phyloP scores from a whole-genome alignment of 2,797 vertebrate genomes.

The Sylvilagus floridanus region DNA sequence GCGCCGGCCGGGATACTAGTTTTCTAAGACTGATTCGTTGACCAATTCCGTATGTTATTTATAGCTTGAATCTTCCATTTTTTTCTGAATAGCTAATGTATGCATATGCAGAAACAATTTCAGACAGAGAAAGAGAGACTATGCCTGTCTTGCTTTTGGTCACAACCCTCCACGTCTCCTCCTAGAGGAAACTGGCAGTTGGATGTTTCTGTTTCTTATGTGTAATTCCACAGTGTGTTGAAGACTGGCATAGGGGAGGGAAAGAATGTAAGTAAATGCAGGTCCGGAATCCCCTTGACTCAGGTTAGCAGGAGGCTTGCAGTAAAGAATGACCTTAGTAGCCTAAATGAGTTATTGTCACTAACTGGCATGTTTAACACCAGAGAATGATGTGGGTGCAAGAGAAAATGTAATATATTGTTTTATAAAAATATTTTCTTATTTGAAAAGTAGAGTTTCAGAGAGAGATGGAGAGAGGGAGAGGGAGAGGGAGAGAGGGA shows the following conservation, averaged over 20 bases:
- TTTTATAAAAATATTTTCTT: too few species aligned
- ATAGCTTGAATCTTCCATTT: background rate
- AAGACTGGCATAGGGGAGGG: background rate
- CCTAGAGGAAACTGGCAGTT: background rate
- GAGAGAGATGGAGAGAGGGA: too few species aligned
- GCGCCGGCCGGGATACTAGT: background rate
- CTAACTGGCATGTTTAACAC: background rate
- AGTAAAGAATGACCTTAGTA: background rate
- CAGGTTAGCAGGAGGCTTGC: background rate
- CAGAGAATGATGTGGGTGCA: background rate
- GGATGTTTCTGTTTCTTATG: conserved; percentile 8
- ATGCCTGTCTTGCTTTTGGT: background rate
- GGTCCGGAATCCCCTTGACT: background rate
- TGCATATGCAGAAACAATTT: background rate
- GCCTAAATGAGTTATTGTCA: background rate
- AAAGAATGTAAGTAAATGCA: background rate
- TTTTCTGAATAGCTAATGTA: background rate
- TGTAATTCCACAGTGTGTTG: background rate
- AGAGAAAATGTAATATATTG: conserved; percentile 14
- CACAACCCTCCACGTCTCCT: background rate
- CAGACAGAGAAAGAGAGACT: background rate
- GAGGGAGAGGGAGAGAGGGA: too few species aligned
- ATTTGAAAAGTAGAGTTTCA: too few species aligned
- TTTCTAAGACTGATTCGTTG: background rate
- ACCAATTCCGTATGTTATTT: background rate